Evolutionary conservation across 2,888 invertebrate species (phyloP), one percentile per base, ranked within the genome.

Genomic region (Orchesellides sinensis): DNA sequence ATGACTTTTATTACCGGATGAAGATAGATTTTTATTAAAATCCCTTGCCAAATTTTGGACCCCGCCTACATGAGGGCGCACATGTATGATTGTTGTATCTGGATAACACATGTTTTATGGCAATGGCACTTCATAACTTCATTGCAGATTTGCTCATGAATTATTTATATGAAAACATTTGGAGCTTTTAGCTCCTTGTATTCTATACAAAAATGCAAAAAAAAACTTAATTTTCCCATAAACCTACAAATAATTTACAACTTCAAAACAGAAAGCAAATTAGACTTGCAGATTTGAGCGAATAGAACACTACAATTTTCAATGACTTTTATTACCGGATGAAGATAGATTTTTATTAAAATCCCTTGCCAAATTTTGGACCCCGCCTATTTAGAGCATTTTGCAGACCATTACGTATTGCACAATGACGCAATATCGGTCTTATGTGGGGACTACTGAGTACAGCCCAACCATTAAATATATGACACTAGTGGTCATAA

Each of bases 1-100:
- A n/a, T 61, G 27, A 73, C 61, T 73, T 73, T 74, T 74, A 74
- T 74, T 49, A 52, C 74, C 74, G 74, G 74, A 74, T 74, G 74
- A 74, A 65, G 32, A 65, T 65, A 21, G 40, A 65, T 52, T 74
- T 74, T 65, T 74, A 65, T 65, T 8, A 40, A n/a, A 2, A 56
- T 69, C 45, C 54, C 54, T 25, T 54, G 12, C 12, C 54, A 2
- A n/a, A 23, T 54, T 23, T 54, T 12, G 12, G 10, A 25, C 54
- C 4, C 25, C 49, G n/a, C n/a, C n/a, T n/a, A n/a, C n/a, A n/a
- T n/a, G n/a, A n/a, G n/a, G n/a, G n/a, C n/a, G n/a, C n/a, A n/a
- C n/a, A n/a, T n/a, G n/a, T n/a, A n/a, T n/a, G n/a, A n/a, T n/a
- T n/a, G n/a, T n/a, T n/a, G n/a, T n/a, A n/a, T n/a, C n/a, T n/a